Conservation (phyloP, 2,113 vertebrate species). For the Pionites leucogaster region DNA sequence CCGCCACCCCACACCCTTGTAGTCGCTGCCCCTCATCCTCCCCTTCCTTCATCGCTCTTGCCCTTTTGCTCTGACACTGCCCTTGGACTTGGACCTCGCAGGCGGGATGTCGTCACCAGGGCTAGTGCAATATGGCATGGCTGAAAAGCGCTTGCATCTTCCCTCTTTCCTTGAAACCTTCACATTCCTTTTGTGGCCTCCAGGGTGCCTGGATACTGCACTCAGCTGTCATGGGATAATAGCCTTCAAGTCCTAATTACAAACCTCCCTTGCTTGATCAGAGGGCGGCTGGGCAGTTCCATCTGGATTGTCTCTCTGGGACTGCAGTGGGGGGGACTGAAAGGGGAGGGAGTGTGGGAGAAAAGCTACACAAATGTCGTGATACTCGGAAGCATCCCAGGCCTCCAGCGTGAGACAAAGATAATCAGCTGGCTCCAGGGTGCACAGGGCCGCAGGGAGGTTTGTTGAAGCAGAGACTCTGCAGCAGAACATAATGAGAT, state of each 20-base stretch:
- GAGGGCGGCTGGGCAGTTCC: not conserved
- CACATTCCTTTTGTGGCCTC: not conserved
- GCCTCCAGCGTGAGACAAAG: not conserved
- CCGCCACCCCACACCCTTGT: no score
- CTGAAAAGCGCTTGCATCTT: not conserved
- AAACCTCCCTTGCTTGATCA: not conserved
- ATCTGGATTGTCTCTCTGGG: constrained; percentile 10
- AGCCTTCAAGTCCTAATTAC: not conserved
- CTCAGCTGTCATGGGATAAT: constrained; percentile 30
- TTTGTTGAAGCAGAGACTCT: not conserved
- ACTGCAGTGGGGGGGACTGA: not conserved
- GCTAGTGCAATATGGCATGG: not conserved
- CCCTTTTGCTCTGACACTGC: not conserved
- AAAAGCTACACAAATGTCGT: not conserved
- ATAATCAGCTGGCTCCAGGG: not conserved
- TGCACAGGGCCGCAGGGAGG: not conserved
- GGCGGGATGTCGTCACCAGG: not conserved
- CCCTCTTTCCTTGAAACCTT: not conserved
- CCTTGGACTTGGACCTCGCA: not conserved
- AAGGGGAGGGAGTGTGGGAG: not conserved
- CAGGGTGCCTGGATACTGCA: not conserved
- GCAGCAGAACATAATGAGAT: not conserved
- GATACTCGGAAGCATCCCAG: not conserved
- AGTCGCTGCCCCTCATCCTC: not conserved
- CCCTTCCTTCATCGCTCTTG: not conserved